Base-by-base conservation (phyloP, 2,113 vertebrate genomes). In the Protomyctophum bolini region DNA sequence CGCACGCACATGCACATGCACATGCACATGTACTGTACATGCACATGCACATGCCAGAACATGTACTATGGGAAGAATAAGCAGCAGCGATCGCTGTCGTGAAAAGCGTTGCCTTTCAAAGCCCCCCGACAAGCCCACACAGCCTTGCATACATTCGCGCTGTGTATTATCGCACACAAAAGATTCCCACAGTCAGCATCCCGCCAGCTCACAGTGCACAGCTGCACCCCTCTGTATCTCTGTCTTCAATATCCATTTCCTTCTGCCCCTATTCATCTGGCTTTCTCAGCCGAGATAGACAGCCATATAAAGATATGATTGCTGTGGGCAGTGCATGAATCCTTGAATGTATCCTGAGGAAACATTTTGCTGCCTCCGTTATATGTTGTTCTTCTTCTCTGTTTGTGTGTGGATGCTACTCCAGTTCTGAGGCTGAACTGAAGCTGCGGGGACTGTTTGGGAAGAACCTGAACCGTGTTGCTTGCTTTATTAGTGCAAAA, bases 131-230 rank as follows among this genome's bases (percentile, higher is more conserved):
- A 3, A 76, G 52, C 73, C 66, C 12, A 60, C 7, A 64, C 68
- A 62, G 15, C 41, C 60, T 66, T 45, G 66, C 56, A 68, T 11
- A 69, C 56, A 67, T 80, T 79, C 54, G 76, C 3, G 1, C 54
- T 12, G n/a, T 63, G 56, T 60, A 58, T 72, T 77, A 71, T 71
- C 57, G 0, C 63, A 72, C 28, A 88, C 72, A 86, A 84, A 84
- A 77, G 56, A 87, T 73, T 79, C 46, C 21, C 55, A 75, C 62
- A 66, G 76, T 86, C 83, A 86, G 75, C 81, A 76, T 82, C 68
- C 21, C 6, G 10, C 60, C 46, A 67, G 72, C 64, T 76, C 62
- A 63, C 69, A 76, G 57, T 14, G 7, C 63, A 80, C 70, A 78
- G 73, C 74, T 73, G 68, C 63, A 75, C 63, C 52, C 21, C 64